These are phyloP conservation scores for Drosophila merina DNA, from an alignment of 2,888 invertebrate species.

Conservation along the genomic window DNA sequence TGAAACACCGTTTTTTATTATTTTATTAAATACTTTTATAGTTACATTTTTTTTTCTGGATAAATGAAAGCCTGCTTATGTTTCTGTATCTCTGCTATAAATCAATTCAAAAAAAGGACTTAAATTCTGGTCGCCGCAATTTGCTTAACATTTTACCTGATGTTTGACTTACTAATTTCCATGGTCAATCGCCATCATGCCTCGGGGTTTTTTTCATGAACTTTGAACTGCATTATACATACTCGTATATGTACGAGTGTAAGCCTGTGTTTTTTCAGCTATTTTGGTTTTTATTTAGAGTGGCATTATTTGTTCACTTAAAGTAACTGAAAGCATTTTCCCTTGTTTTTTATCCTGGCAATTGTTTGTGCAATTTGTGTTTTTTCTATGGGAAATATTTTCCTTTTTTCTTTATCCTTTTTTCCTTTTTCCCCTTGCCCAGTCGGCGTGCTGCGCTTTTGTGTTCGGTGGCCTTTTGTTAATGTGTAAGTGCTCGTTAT, in stretches of 20 bases:
- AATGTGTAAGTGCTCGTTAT: slow-evolving; percentile 25
- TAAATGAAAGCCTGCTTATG: no score
- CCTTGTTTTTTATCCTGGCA: slow-evolving; percentile 2
- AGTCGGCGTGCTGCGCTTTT: slow-evolving; percentile 14
- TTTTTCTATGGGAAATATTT: slow-evolving; percentile 14
- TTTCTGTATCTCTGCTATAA: no score
- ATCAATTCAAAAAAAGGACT: no score
- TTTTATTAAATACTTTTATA: no score
- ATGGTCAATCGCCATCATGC: slow-evolving; percentile 1
- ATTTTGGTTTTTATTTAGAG: background rate
- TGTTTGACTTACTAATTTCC: slow-evolving; percentile 10
- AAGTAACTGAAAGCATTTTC: slow-evolving; percentile 24
- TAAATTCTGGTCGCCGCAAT: background rate
- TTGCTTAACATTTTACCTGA: background rate
- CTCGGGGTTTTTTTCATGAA: background rate
- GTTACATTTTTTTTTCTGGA: no score
- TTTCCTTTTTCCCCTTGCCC: background rate
- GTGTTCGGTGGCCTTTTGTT: slow-evolving; percentile 24
- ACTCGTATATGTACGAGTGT: background rate
- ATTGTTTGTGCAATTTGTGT: slow-evolving; percentile 36
- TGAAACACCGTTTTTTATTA: no score
- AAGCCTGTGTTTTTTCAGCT: background rate
- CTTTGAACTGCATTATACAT: background rate
- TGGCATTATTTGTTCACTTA: slow-evolving; percentile 29
- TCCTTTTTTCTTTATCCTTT: slow-evolving; percentile 16